Evolutionary conservation across 2,797 vertebrate species (phyloP).

Genomic region (Tapera naevia): DNA sequence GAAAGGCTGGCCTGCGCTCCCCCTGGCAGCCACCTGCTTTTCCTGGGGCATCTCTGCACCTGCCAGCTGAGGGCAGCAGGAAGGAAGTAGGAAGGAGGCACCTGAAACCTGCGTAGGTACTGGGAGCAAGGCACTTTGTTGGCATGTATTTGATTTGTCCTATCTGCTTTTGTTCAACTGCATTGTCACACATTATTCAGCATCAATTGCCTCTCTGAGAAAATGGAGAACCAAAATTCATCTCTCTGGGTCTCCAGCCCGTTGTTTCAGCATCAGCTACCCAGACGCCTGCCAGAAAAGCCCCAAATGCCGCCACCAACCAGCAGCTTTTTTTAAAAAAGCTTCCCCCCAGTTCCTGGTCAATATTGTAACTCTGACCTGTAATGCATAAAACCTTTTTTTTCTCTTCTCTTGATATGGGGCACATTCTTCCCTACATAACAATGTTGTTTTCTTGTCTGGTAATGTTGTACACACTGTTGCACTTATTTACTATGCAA

Average conservation of each 20-base stretch:
- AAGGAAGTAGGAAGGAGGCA: neutral
- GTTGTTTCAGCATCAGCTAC: neutral
- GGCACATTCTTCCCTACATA: neutral
- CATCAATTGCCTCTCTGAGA: neutral
- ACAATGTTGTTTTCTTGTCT: conserved; percentile 41
- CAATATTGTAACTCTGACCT: no score
- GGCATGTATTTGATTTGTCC: neutral
- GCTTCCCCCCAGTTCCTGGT: no score
- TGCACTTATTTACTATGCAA: conserved; percentile 32
- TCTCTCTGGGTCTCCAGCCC: neutral
- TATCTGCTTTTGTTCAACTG: neutral
- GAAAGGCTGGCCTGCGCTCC: no score
- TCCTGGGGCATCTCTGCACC: fast-evolving
- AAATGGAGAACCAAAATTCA: neutral
- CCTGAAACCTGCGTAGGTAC: fast-evolving
- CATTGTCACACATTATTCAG: neutral
- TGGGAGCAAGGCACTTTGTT: neutral
- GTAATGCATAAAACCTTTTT: no score
- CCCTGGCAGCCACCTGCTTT: neutral
- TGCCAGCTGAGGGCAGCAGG: fast-evolving
- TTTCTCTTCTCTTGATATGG: neutral
- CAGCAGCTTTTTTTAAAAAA: neutral
- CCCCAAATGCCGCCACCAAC: neutral
- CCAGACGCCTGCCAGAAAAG: neutral
- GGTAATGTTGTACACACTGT: conserved; percentile 18